Evolutionary conservation across 2,113 vertebrate genomes (phyloP).

Genomic region (Charadrius vociferus): DNA sequence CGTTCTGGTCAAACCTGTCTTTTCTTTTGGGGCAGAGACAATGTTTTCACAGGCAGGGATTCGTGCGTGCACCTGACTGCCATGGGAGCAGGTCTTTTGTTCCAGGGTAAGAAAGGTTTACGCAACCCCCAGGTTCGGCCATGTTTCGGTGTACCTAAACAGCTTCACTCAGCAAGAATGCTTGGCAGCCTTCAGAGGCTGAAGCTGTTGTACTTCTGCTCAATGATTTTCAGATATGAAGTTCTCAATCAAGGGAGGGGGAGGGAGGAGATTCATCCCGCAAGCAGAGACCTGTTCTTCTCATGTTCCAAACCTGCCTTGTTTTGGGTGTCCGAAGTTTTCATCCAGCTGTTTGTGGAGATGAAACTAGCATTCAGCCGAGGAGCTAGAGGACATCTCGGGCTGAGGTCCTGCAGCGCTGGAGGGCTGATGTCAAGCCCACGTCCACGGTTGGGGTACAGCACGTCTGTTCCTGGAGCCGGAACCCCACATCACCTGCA

Average conservation of each 20-base stretch:
- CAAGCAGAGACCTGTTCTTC: conserved; percentile 43
- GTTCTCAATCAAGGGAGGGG: neutral
- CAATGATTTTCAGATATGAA: conserved; percentile 25
- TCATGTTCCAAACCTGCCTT: neutral
- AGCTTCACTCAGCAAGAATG: conserved; percentile 57
- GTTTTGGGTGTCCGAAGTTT: neutral
- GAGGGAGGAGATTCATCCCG: neutral
- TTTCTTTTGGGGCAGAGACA: neutral
- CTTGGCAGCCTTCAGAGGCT: conserved; percentile 33
- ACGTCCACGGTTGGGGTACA: neutral
- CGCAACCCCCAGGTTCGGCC: neutral
- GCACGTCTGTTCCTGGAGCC: neutral
- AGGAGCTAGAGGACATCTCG: neutral
- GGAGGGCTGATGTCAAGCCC: neutral
- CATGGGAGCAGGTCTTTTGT: conserved; percentile 46
- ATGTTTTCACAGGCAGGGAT: conserved; percentile 4
- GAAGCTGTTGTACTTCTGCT: conserved; percentile 20
- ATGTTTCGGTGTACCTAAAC: neutral
- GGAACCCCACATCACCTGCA: neutral
- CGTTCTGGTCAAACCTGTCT: conserved; percentile 42
- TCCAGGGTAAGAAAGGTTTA: conserved; percentile 32
- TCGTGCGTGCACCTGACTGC: conserved; percentile 19
- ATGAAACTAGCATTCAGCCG: rapidly evolving
- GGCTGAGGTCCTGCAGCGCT: neutral
- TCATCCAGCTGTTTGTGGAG: neutral